Evolutionary conservation across 2,888 invertebrate genomes (phyloP), one percentile per base, ranked within the genome.

Genomic region (Agrypnus murinus): DNA sequence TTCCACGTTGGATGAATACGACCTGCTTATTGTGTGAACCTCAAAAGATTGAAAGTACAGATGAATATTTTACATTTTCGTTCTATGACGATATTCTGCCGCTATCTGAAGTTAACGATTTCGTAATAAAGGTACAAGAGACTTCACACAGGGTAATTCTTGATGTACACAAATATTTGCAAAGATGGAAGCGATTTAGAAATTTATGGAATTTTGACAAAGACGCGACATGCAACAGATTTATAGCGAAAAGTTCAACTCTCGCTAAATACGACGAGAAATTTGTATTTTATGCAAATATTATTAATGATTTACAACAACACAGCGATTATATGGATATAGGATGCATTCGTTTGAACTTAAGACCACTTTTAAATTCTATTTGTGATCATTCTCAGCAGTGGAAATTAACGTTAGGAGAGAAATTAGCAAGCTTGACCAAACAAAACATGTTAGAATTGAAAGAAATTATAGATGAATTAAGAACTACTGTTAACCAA

Each of bases 1-100:
- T 97, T 80, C 90, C 93, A 0, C 91, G 97, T 7, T 97, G 97
- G 97, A 93, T 95, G 93, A 88, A 91, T 77, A 91, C 91, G 9
- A 93, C 93, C 0, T 97, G 96, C 79, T 81, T 94, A 0, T 89
- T 91, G 40, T 93, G 94, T 71, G 88, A 90, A 0, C 90, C 92
- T 0, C 89, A 92, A 74, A 87, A 86, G 75, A 85, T 90, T 7
- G 86, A 87, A 0, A 88, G 89, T 1, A 88, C 89, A 38, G 91
- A 88, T 77, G 89, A 90, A 43, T 88, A 88, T 67, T 90, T 90
- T 76, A 87, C 89, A 0, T 94, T 93, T 83, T 93, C 92, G 0
- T 96, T 92, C 85, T 95, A 92, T 79, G 92, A 94, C 71, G 96
- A 97, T 75, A 87, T 96, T 1, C 86, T 93, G 3, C 87, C 91